Evolutionary conservation across 2,797 vertebrate species (phyloP).

Genomic region (Hirundo rustica): DNA sequence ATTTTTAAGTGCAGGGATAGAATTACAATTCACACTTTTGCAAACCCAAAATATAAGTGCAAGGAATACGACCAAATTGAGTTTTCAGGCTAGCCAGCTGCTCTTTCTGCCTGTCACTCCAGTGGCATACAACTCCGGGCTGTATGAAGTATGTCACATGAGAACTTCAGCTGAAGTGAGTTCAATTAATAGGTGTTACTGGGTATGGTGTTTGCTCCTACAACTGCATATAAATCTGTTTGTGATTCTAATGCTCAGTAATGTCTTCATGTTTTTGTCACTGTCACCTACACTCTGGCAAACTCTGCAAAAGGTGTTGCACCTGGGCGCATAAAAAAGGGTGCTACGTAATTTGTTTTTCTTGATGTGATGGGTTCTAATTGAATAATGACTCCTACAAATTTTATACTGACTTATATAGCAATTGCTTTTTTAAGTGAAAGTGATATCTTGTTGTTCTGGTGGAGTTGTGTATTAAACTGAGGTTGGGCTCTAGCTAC

Average conservation of each 20-base stretch:
- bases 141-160: not conserved
- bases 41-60: not conserved
- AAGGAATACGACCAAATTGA: not conserved
- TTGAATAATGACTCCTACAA: not conserved
- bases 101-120: not conserved
- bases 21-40: not conserved
- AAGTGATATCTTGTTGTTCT: not conserved
- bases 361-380: not conserved
- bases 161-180: not conserved
- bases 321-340: not conserved
- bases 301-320: not conserved
- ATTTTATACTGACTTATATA: not conserved
- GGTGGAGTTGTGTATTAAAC: not conserved
- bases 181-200: not conserved
- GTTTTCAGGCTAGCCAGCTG: slow-evolving; percentile 24
- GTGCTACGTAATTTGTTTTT: not conserved
- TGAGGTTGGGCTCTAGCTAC: not conserved
- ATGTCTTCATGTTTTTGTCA: not conserved
- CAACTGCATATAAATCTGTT: not conserved
- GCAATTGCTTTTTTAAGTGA: not conserved
- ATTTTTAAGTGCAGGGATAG: not conserved
- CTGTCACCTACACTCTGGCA: not conserved
- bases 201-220: not conserved
- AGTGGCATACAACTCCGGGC: not conserved
- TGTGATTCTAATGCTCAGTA: not conserved